A percentile compares a stretch with the other conserved stretches of the same genome.
These are phyloP conservation scores for Phorcus lineatus DNA, from an alignment of 2,888 invertebrate species.

Conservation along the genomic window DNA sequence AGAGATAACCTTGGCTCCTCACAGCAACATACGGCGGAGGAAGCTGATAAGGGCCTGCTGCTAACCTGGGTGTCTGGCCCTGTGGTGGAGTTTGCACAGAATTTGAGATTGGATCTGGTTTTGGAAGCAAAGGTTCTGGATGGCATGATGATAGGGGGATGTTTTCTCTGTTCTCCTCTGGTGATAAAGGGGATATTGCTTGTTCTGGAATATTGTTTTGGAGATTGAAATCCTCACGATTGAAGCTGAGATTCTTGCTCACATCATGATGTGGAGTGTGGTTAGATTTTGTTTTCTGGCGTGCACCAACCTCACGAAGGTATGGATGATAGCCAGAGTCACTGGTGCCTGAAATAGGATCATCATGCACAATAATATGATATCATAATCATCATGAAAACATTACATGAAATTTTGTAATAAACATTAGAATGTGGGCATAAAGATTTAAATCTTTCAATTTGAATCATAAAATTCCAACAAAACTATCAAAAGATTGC, in stretches of 20 bases:
- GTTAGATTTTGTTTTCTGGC: not conserved
- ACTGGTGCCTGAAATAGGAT: constrained; percentile 8
- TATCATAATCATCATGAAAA: no score
- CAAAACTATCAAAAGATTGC: no score
- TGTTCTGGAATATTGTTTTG: not conserved
- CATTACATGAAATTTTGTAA: no score
- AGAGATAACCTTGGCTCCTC: constrained; percentile 1
- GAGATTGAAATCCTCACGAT: not conserved
- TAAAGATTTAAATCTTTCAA: no score
- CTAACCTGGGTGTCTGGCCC: not conserved
- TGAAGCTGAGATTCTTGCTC: not conserved
- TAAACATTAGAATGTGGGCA: no score
- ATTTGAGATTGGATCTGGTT: no score
- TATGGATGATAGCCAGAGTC: constrained; percentile 17
- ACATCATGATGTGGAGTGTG: not conserved
- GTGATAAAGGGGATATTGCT: not conserved
- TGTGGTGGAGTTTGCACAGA: not conserved
- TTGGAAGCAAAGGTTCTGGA: not conserved
- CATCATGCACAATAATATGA: no score
- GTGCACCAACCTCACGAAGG: not conserved
- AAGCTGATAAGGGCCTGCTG: not conserved
- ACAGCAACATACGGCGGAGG: not conserved
- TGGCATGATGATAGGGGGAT: not conserved
- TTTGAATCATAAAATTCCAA: no score
- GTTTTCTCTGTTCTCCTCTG: not conserved